A percentile compares a stretch with the other conserved stretches of the same genome.
Evolutionary conservation across 2,888 invertebrate species (phyloP).

Genomic region (Caenorhabditis becei): DNA sequence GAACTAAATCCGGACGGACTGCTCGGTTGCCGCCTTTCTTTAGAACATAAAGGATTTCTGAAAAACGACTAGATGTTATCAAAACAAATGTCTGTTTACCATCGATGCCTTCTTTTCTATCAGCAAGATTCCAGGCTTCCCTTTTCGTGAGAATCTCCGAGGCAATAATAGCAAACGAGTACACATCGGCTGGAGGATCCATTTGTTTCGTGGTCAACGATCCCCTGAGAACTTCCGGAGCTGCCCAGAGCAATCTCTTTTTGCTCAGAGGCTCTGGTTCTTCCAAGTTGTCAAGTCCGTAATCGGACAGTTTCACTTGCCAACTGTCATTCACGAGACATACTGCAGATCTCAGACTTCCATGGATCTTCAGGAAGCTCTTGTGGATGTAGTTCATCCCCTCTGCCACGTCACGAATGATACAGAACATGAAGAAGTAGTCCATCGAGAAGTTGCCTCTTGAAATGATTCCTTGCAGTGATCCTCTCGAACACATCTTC

Average conservation of each 20-base stretch:
- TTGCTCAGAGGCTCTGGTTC: constrained; percentile 24
- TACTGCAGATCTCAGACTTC: constrained; percentile 66
- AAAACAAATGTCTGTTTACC: constrained; percentile 27
- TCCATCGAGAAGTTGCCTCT: constrained; percentile 70
- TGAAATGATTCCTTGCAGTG: constrained; percentile 66
- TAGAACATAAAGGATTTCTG: constrained; percentile 63
- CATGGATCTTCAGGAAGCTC: constrained; percentile 68
- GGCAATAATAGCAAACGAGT: constrained; percentile 77
- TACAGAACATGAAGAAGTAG: constrained; percentile 71
- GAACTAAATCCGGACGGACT: constrained; percentile 65
- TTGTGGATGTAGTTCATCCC: constrained; percentile 70
- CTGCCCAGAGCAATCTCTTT: constrained; percentile 69
- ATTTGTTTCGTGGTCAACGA: constrained; percentile 21
- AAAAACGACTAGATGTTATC: not conserved
- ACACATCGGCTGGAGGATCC: constrained; percentile 71
- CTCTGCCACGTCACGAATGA: constrained; percentile 70
- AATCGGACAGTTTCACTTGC: constrained; percentile 66
- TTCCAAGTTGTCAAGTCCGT: constrained; percentile 38
- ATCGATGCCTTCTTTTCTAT: constrained; percentile 66
- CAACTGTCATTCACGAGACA: constrained; percentile 77
- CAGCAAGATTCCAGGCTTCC: constrained; percentile 71
- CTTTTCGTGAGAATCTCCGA: constrained; percentile 76
- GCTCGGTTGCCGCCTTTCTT: constrained; percentile 69
- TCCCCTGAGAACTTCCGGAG: constrained; percentile 75
- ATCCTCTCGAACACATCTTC: constrained; percentile 75